Base-by-base conservation (phyloP, 2,888 invertebrate genomes). In the Toxonevra muliebris region DNA sequence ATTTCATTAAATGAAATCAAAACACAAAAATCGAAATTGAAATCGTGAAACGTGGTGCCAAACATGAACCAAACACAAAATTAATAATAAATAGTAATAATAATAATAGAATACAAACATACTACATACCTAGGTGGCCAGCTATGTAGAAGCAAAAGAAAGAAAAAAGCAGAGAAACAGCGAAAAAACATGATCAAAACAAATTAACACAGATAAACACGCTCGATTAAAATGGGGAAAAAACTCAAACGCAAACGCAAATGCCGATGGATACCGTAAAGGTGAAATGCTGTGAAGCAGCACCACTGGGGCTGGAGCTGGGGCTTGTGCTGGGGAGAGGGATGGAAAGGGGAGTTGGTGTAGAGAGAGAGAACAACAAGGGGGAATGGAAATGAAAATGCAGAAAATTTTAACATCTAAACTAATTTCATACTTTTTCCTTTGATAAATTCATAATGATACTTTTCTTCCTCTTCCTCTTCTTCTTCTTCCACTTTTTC, bases 361-460 rank as follows among this genome's bases (percentile, higher is more conserved):
- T 60, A 57, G 53, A 42, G 7, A 53, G 40, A 57, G 45, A 67
- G 63, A 58, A 42, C 3, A 12, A 62, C 42, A 60, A 60, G 15
- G 52, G 53, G n/a, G n/a, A n/a, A n/a, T n/a, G n/a, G n/a, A n/a
- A 64, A 64, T 48, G 50, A 55, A 60, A 68, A 3, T 2, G 58
- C 55, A 61, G 41, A 59, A 50, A 53, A 57, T 45, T 20, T 48
- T 13, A 45, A 43, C 62, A 69, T 58, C n/a, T 17, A 70, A 71
- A 70, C 53, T 54, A 60, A 64, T 64, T 71, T 71, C 67, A 71
- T 73, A 74, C 74, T 65, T 74, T 74, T 70, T 74, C 72, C 71
- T 74, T 74, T 64, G 72, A 71, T 67, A 71, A 70, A 74, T 73
- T 72, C 74, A 74, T 73, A 63, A 65, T 58, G 61, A 9, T 15